Percentiles rank a stretch among this genome's conserved stretches.
These are phyloP conservation scores for Caenorhabditis afra DNA, from an alignment of 2,888 invertebrate genomes.

Conservation along the genomic window DNA sequence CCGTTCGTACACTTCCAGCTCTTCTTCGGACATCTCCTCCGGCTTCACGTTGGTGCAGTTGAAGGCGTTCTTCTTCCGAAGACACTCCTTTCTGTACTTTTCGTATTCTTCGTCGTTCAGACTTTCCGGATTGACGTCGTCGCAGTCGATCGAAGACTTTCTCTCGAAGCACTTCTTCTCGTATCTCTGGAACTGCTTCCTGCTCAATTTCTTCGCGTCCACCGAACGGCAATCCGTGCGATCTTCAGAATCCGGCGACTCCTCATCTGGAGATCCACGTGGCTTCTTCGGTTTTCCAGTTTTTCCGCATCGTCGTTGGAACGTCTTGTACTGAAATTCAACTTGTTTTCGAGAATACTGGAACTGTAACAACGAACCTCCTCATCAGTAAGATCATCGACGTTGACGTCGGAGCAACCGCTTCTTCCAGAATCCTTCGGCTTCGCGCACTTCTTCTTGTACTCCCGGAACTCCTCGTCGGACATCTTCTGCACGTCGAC, in stretches of 20 bases:
- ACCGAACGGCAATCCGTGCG: not conserved
- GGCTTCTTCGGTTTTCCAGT: slow-evolving; percentile 1
- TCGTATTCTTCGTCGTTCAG: not conserved
- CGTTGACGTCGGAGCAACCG: slow-evolving; percentile 19
- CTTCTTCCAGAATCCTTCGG: slow-evolving; percentile 6
- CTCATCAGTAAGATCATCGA: slow-evolving; percentile 26
- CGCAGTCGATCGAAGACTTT: slow-evolving; percentile 4
- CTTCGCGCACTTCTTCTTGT: slow-evolving; percentile 12
- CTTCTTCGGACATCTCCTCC: not conserved
- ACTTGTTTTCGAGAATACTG: too few species aligned
- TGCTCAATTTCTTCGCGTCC: slow-evolving; percentile 1
- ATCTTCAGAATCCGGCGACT: not conserved
- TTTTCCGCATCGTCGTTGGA: slow-evolving; percentile 16
- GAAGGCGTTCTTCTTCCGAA: not conserved
- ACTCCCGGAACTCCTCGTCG: slow-evolving; percentile 1
- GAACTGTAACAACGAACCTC: slow-evolving; percentile 19
- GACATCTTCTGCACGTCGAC: not conserved
- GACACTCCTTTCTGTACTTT: slow-evolving; percentile 3
- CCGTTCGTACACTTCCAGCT: not conserved
- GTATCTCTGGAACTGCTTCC: slow-evolving; percentile 9
- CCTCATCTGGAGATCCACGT: slow-evolving; percentile 4
- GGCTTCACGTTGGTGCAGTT: slow-evolving; percentile 2
- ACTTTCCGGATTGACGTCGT: not conserved
- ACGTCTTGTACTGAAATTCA: slow-evolving; percentile 6
- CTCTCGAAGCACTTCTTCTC: slow-evolving; percentile 6